Evolutionary conservation across 2,113 vertebrate genomes (phyloP).

Genomic region (Labeo catla): DNA sequence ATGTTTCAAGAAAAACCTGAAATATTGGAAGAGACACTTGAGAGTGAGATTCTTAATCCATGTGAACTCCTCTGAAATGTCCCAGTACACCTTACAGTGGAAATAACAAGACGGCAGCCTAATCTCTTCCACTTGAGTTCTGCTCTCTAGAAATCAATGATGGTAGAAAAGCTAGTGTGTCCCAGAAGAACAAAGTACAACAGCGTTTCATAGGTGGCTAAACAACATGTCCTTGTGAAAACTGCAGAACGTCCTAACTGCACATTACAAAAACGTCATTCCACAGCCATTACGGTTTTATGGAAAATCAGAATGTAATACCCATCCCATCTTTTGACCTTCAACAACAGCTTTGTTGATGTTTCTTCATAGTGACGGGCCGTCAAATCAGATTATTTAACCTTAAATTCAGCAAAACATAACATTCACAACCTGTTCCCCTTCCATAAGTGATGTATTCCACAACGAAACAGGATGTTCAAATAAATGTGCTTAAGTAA

Average conservation of each 20-base stretch:
- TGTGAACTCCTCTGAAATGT: background rate
- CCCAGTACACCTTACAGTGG: background rate
- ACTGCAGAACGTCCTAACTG: background rate
- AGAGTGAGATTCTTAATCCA: background rate
- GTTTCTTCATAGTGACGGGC: background rate
- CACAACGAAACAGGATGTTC: background rate
- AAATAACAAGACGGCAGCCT: slow-evolving; percentile 12
- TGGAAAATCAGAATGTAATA: background rate
- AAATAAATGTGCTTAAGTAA: background rate
- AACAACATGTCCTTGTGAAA: slow-evolving; percentile 1
- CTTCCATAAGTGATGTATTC: background rate
- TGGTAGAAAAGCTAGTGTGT: background rate
- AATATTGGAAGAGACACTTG: slow-evolving; percentile 7
- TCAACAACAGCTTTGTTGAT: background rate
- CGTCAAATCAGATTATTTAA: background rate
- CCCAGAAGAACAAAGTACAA: slow-evolving; percentile 1
- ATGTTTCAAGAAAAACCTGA: background rate
- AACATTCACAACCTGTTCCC: background rate
- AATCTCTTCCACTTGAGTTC: slow-evolving; percentile 20
- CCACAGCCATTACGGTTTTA: background rate
- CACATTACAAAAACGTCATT: background rate
- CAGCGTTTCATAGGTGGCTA: background rate
- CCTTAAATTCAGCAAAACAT: background rate
- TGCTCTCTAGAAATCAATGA: slow-evolving; percentile 17
- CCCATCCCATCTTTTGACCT: background rate